These are phyloP conservation scores for Norana najaformis DNA, from an alignment of 2,888 invertebrate species.

Conservation along the genomic window DNA sequence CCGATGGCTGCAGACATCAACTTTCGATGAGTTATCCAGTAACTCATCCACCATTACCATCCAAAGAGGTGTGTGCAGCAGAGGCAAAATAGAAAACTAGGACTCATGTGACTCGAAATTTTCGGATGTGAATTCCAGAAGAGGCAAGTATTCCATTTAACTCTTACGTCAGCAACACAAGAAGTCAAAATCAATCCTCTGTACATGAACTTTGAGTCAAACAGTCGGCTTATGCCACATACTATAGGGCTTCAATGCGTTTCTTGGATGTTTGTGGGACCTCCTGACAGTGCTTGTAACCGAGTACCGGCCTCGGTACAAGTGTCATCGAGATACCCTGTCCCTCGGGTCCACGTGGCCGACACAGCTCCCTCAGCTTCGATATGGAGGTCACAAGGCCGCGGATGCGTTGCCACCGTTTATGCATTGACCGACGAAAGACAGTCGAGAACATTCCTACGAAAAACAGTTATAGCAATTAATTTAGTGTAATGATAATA, in stretches of 20 bases:
- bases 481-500: too few relatives aligned
- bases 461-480: background rate
- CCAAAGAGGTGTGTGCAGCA: too few relatives aligned
- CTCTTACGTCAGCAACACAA: too few relatives aligned
- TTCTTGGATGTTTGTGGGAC: background rate
- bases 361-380: background rate
- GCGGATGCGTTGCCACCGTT: slow-evolving; percentile 24
- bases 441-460: slow-evolving; percentile 39
- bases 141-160: too few relatives aligned
- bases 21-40: too few relatives aligned
- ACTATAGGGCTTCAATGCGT: background rate
- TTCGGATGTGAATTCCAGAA: too few relatives aligned
- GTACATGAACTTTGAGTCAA: background rate
- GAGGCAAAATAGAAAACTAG: too few relatives aligned
- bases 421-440: slow-evolving; percentile 31
- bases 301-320: background rate
- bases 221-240: too few relatives aligned
- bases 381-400: slow-evolving; percentile 7
- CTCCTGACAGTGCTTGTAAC: background rate
- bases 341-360: background rate
- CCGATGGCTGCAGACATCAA: too few relatives aligned
- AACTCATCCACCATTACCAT: too few relatives aligned
- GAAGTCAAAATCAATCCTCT: too few relatives aligned
- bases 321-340: background rate
- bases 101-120: too few relatives aligned